Evolutionary conservation across 2,888 invertebrate genomes (phyloP), one percentile per base, ranked within the genome.

Genomic region (Drosophila eohydei): DNA sequence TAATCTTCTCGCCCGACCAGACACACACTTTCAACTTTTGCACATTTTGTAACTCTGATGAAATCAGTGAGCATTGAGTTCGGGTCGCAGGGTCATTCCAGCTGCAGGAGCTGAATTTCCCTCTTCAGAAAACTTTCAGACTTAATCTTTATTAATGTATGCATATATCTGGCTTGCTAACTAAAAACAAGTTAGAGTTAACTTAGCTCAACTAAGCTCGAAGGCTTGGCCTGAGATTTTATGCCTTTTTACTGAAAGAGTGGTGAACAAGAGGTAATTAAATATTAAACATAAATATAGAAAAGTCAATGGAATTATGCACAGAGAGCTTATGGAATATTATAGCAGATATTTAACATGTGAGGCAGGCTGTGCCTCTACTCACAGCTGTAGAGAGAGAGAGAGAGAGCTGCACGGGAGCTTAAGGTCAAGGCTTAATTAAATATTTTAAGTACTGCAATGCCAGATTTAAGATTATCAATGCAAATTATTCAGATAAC

Each of bases 1-100:
- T 55, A 51, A 64, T 71, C 58, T 9, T 54, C 59, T 51, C 77
- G 58, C 9, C 9, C 50, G 50, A 28, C 26, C 46, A n/a, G 26
- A n/a, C 8, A 61, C 61, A 40, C 34, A 50, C 34, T n/a, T 44
- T 21, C 34, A 28, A 56, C 54, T 28, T 54, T 43, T 43, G 11
- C 48, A 50, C 50, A 4, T 50, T 32, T 34, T 34, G 41, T 52
- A 34, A 26, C 48, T 50, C 38, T 43, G 55, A 64, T 54, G 51
- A 56, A 70, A 64, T 59, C 57, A 36, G 51, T 36, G 36, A 9
- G 5, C 46, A 28, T 46, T 8, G 46, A 8, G 28, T 16, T 41
- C 26, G 44, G 26, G 26, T 26, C 44, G 44, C 4, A 12, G 48
- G 30, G 11, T 48, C 48, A 48, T 4, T 26, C 12, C 1, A 16